Evolutionary conservation across 2,888 invertebrate genomes (phyloP).

Genomic region (Drosophila neutralis): DNA sequence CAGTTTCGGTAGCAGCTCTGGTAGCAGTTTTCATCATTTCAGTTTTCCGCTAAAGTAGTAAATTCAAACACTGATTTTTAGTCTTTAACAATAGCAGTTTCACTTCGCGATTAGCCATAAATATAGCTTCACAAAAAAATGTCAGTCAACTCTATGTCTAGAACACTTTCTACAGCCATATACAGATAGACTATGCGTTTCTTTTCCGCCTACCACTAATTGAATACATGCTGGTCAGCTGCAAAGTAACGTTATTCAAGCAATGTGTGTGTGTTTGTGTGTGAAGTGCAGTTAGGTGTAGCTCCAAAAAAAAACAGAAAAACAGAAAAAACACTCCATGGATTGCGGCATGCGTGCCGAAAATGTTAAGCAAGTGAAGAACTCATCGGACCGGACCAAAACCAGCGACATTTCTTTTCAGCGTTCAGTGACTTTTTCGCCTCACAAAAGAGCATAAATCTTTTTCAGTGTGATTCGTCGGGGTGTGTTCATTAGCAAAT

Average conservation of each 20-base stretch:
- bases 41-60: background rate
- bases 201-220: conserved; percentile 13
- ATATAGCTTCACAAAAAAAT: background rate
- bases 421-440: conserved; percentile 44
- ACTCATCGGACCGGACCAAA: conserved; percentile 22
- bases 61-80: background rate
- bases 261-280: background rate
- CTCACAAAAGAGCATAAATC: conserved; percentile 24
- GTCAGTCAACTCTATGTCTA: conserved; percentile 27
- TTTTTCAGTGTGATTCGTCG: conserved; percentile 1
- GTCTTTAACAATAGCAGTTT: conserved; percentile 34
- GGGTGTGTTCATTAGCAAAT: conserved; percentile 44
- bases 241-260: conserved; percentile 49
- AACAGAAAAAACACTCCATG: background rate
- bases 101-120: conserved; percentile 34
- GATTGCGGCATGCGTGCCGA: conserved; percentile 30
- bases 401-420: conserved; percentile 27
- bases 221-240: conserved; percentile 12
- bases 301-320: conserved; percentile 8
- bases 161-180: conserved; percentile 73
- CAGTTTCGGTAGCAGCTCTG: background rate
- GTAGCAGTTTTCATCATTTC: too few species aligned
- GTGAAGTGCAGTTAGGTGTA: conserved; percentile 30
- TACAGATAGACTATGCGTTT: conserved; percentile 10
- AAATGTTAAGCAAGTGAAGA: conserved; percentile 46